Evolutionary conservation across 1,140 invertebrate species (phyloP), one percentile per base, ranked within the genome.

Genomic region (Magallana angulata): DNA sequence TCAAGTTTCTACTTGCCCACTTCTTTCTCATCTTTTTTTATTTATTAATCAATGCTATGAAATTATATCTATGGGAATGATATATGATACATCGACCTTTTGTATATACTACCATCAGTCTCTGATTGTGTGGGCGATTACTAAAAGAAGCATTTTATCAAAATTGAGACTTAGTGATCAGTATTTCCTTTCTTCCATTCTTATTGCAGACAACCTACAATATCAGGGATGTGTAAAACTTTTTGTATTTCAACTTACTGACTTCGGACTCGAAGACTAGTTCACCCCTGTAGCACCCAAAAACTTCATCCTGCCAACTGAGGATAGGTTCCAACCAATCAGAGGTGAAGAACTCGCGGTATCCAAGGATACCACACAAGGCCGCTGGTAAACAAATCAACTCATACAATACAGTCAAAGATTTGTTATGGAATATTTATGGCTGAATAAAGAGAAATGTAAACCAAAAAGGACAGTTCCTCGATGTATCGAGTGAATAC

Each of bases 321-420:
- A 94, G 87, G 16, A 94, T 93, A 24, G 87, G 84, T 14, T 91
- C 89, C 56, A 94, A 90, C 94, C 94, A 94, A n/a, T 91, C 89
- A 36, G 85, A 90, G 18, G 87, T 88, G 88, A 93, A 92, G 90
- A 94, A 93, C 58, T 94, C 89, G n/a, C 89, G 82, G 85, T 90
- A 94, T 57, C 94, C 94, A 36, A 92, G 88, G 87, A 94, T 92
- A 62, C 94, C 94, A 90, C 94, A 94, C 76, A 94, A 88, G 6
- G 93, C 93, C 48, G 90, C 94, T 94, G 87, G 24, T 91, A 91
- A 57, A 82, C 36, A 60, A 4, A 48, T 48, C 36, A 48, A 48
- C 36, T 4, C 36, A 48, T 48, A 48, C 36, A 48, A 48, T 48
- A 48, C 36, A 48, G 36, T 48, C 36, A 48, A 48, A 48, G 36